Base-by-base conservation (phyloP, 2,888 invertebrate species). In the Agrochola lychnidis region DNA sequence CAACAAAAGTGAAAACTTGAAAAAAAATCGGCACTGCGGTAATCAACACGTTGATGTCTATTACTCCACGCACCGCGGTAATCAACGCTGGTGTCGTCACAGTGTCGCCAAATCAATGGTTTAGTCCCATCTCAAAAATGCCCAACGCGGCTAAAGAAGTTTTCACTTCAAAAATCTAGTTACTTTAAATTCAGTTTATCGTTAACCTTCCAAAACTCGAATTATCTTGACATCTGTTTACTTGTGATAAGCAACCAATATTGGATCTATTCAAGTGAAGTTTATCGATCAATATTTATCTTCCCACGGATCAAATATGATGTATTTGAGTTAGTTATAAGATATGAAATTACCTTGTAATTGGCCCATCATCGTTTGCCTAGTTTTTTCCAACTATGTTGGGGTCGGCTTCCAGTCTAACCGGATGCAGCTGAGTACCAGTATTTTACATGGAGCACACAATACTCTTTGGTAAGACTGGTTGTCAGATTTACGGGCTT, bases 221-320 rank as follows among this genome's bases (percentile, higher is more conserved):
- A 22, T 67, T 56, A 78, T 78, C 80, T 78, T 61, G 80, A 61
- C 78, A 80, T 22, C 1, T 67, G 62, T 78, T 80, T 66, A 61
- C 36, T 0, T 0, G 1, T n/a, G 78, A 78, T 80, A 78, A 78
- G 51, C 5, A 14, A 1, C 30, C 14, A 78, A 78, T 78, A 80
- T 78, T 78, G 57, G 80, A 67, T 62, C 62, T 67, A 73, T 78
- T 73, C 61, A 63, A 79, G 56, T 66, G n/a, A 30, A 48, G 53
- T 80, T 61, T 78, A 53, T 79, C 45, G 19, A 30, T 30, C 1
- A 80, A 78, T 78, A 73, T 78, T 78, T 36, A 36, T 30, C 5
- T 78, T 78, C 78, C 61, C 80, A 78, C 80, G 78, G n/a, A 80
- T 78, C 51, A 48, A 66, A 42, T 12, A 10, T 67, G 73, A 56